A percentile compares a stretch with the other conserved stretches of the same genome.
Conservation (phyloP, 2,797 vertebrate species). For the Limnodromus scolopaceus region DNA sequence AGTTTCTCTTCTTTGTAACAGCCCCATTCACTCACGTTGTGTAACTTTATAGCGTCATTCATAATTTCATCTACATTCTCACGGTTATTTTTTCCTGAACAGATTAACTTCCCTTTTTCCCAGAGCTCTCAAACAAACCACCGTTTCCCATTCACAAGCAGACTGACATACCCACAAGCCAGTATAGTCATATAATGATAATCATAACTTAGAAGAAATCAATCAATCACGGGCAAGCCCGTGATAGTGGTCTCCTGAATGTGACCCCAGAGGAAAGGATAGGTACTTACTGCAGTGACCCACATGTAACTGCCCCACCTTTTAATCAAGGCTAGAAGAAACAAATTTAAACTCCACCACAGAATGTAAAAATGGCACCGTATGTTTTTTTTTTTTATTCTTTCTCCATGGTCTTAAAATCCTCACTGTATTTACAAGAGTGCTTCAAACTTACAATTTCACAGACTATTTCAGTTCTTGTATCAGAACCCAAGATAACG, state of each 20-base stretch:
- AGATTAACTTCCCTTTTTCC: background rate
- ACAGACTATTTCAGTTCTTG: background rate
- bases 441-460: background rate
- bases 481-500: background rate
- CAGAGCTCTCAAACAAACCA: background rate
- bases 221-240: background rate
- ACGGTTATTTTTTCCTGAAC: background rate
- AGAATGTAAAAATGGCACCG: background rate
- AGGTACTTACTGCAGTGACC: background rate
- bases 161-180: background rate
- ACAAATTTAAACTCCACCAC: background rate
- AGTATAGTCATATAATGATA: background rate
- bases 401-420: background rate
- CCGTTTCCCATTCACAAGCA: background rate
- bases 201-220: background rate
- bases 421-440: background rate
- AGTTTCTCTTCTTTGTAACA: background rate
- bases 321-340: background rate
- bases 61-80: background rate
- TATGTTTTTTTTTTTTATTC: background rate
- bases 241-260: background rate
- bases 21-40: background rate
- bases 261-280: background rate
- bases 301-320: fast-evolving
- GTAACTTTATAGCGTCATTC: background rate